phyloP scores from a whole-genome alignment of 1,140 invertebrate species.

The Drosophila burlai region DNA sequence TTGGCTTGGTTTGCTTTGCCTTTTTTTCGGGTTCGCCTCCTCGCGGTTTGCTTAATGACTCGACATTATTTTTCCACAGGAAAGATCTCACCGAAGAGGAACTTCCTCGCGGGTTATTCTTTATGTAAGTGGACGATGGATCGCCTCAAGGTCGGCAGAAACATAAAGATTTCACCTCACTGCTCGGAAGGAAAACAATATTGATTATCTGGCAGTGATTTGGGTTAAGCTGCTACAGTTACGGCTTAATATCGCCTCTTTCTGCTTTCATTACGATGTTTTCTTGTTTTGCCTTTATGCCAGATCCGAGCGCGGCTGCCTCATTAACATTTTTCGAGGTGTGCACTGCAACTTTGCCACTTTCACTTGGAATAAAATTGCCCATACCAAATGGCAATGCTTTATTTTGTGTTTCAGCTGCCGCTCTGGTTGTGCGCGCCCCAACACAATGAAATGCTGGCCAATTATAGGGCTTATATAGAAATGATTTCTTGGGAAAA shows the following conservation, averaged over 20 bases:
- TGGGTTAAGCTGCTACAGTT: constrained; percentile 74
- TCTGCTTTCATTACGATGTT: constrained; percentile 30
- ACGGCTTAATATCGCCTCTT: constrained; percentile 38
- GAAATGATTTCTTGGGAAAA: constrained; percentile 68
- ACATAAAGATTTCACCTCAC: constrained; percentile 60
- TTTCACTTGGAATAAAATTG: constrained; percentile 81
- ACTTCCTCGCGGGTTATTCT: constrained; percentile 49
- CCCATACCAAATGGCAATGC: constrained; percentile 73
- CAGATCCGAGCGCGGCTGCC: constrained; percentile 53
- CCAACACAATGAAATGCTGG: constrained; percentile 72
- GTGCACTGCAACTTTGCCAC: constrained; percentile 81
- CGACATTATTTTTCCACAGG: constrained; percentile 25
- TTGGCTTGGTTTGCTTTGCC: constrained; percentile 44
- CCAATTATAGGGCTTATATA: constrained; percentile 73
- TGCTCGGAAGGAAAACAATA: constrained; percentile 22
- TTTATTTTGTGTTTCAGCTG: constrained; percentile 44
- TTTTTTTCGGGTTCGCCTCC: constrained; percentile 11
- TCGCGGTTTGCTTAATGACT: constrained; percentile 56
- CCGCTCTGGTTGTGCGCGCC: constrained; percentile 19
- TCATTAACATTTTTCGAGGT: constrained; percentile 82
- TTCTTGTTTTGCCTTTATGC: constrained; percentile 50
- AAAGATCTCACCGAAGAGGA: constrained; percentile 18
- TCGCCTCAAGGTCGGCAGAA: constrained; percentile 57
- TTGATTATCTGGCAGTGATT: constrained; percentile 63
- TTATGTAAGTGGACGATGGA: constrained; percentile 26